Conservation (phyloP, 2,113 vertebrate species). For the Leucopsar rothschildi region DNA sequence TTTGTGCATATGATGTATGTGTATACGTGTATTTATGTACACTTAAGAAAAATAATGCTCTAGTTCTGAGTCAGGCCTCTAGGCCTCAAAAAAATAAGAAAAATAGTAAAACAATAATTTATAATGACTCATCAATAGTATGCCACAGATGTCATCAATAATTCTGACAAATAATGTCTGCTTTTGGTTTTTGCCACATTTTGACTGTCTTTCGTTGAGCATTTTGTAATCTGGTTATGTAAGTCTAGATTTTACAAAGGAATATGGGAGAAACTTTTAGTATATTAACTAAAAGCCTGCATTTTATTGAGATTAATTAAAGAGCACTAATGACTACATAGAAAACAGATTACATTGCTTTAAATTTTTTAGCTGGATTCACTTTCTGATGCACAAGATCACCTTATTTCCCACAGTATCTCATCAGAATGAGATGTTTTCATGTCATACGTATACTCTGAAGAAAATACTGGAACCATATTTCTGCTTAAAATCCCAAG, state of each 20-base stretch:
- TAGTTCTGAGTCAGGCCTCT: not conserved
- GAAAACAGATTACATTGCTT: not conserved
- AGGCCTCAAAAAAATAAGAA: not conserved
- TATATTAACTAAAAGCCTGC: not conserved
- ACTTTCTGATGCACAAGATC: not conserved
- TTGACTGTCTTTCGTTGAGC: not conserved
- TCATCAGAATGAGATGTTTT: not conserved
- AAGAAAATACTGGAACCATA: not conserved
- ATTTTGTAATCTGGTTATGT: not conserved
- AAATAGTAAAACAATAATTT: not conserved
- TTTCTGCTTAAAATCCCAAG: not conserved
- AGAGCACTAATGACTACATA: not conserved
- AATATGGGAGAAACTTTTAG: not conserved
- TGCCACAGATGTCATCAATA: not conserved
- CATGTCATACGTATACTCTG: not conserved
- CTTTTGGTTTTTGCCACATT: not conserved
- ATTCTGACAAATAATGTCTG: not conserved
- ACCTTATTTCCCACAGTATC: not conserved
- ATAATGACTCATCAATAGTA: not conserved
- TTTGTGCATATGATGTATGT: not conserved
- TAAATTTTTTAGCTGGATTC: not conserved
- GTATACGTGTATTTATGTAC: not conserved
- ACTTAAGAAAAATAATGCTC: not conserved
- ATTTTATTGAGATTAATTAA: not conserved
- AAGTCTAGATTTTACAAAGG: not conserved